Percentiles rank a stretch among this genome's conserved stretches.
Conservation (phyloP, 2,113 vertebrate species). For the Baryphthengus martii region DNA sequence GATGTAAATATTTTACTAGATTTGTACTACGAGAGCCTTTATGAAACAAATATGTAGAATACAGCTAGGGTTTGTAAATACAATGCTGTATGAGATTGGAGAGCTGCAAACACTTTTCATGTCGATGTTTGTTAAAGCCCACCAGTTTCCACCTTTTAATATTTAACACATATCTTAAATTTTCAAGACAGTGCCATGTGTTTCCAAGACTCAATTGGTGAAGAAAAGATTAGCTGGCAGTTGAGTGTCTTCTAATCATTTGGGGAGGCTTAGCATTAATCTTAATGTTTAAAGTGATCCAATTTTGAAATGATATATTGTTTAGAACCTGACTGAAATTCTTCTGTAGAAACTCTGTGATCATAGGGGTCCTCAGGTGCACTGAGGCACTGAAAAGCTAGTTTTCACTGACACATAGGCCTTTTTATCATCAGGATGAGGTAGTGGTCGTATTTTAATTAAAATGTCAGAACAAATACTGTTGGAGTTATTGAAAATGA, state of each 20-base stretch:
- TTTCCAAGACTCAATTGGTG: neutral
- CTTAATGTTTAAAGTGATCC: slow-evolving; percentile 72
- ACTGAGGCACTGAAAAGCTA: slow-evolving; percentile 78
- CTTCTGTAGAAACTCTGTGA: slow-evolving; percentile 70
- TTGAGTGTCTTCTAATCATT: slow-evolving; percentile 41
- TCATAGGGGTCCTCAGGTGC: slow-evolving; percentile 76
- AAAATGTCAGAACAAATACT: slow-evolving; percentile 94
- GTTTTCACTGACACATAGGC: slow-evolving; percentile 77
- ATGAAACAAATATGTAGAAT: neutral
- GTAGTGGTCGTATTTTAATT: slow-evolving; percentile 92
- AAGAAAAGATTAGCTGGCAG: slow-evolving; percentile 17
- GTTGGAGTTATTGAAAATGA: slow-evolving; percentile 89
- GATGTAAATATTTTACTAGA: neutral
- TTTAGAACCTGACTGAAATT: slow-evolving; percentile 72
- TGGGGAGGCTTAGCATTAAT: slow-evolving; percentile 62
- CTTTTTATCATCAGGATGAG: slow-evolving; percentile 88
- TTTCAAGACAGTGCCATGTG: neutral
- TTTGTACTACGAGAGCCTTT: neutral
- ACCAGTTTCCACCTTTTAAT: neutral
- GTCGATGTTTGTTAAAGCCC: neutral
- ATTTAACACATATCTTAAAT: neutral
- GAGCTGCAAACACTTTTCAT: neutral
- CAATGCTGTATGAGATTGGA: neutral
- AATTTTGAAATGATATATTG: slow-evolving; percentile 73
- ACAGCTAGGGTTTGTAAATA: neutral